These are phyloP conservation scores for Orcinus orca DNA, from an alignment of 2,113 vertebrate genomes.

Conservation along the genomic window DNA sequence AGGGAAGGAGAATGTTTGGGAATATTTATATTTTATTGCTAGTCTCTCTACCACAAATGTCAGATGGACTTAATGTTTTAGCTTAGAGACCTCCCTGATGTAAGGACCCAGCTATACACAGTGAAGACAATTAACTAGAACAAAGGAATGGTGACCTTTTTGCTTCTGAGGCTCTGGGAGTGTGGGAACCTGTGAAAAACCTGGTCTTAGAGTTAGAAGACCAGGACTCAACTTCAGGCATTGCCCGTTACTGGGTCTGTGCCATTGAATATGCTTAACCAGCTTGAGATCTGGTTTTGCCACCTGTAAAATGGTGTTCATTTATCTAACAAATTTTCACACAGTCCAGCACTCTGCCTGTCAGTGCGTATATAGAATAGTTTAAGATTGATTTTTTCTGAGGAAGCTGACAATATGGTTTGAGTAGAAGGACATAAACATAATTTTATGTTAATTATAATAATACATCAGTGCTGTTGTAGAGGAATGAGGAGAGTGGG, in stretches of 20 bases:
- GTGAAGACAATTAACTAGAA: background rate
- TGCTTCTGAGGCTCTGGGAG: background rate
- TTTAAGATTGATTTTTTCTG: background rate
- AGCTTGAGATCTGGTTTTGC: background rate
- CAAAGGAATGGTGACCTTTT: background rate
- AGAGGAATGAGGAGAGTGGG: background rate
- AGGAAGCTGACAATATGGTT: background rate
- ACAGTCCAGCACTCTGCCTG: too few species aligned
- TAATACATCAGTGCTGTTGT: background rate
- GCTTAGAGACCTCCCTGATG: background rate
- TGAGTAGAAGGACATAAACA: background rate
- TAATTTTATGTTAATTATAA: background rate
- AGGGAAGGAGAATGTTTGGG: background rate
- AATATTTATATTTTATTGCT: background rate
- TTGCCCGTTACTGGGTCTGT: rapidly evolving
- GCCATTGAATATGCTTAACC: background rate
- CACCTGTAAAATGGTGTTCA: background rate
- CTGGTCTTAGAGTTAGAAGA: background rate
- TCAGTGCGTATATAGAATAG: background rate
- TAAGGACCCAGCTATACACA: background rate
- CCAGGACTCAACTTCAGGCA: background rate
- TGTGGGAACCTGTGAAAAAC: background rate
- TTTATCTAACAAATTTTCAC: background rate
- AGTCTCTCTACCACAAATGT: background rate
- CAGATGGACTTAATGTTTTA: background rate